Base-by-base conservation (phyloP, 2,888 invertebrate species). In the Cephus pygmeus region DNA sequence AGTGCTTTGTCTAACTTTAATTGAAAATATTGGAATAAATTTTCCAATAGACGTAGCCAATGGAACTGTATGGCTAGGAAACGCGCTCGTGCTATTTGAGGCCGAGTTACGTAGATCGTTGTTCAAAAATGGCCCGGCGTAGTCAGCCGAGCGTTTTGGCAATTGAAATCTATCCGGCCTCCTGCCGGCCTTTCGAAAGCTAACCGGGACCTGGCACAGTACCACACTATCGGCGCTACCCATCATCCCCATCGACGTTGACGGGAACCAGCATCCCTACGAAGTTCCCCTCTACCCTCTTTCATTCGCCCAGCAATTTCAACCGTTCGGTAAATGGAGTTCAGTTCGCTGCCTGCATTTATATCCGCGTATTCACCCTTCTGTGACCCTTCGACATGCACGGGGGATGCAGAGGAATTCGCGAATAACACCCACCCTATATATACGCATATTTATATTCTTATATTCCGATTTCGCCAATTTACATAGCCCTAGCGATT, bases 11-110 rank as follows among this genome's bases (percentile, higher is more conserved):
- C 86, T 85, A 88, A 88, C 88, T 90, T 91, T 91, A 91, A 91
- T 91, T 91, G 91, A 91, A 91, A 91, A 91, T 91, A 91, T 91
- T 89, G 91, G 90, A 91, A 90, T 91, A 90, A 91, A 91, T 90
- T 89, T 88, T 87, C 87, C 89, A 88, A 88, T 88, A 86, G 88
- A 85, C 82, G 82, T 81, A 80, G 82, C 80, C 82, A 79, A 79
- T 80, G 82, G 79, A 75, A 69, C 73, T 77, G 76, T 56, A 69
- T 71, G 73, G 73, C 34, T 56, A 76, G 75, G 76, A 35, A 35
- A 73, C 36, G 4, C 71, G 71, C 31, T 34, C 12, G 71, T 71
- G 31, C 31, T 80, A 81, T 84, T 85, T 80, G 83, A 34, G 81
- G 85, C 79, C 75, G 81, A 79, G 82, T 76, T 75, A 81, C 75